Conservation (phyloP, 2,113 vertebrate genomes). For the Odocoileus hemionus region DNA sequence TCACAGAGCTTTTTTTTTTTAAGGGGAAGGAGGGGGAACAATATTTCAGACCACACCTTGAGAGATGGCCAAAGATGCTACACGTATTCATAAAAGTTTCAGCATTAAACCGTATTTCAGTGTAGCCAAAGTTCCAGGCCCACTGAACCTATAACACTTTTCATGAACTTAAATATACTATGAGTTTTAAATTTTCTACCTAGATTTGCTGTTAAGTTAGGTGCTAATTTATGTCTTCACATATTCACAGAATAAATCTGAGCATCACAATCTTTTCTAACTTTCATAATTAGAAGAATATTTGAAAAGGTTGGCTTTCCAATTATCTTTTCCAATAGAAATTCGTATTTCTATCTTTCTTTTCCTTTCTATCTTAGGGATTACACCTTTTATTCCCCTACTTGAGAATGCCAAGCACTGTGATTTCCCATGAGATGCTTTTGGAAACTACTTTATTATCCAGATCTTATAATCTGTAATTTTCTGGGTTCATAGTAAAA, state of each 20-base stretch:
- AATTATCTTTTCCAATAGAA: constrained; percentile 34
- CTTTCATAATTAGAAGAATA: constrained; percentile 16
- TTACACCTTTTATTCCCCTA: constrained; percentile 37
- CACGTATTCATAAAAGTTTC: constrained; percentile 23
- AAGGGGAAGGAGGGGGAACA: not conserved
- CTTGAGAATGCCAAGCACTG: constrained; percentile 39
- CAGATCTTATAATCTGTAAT: constrained; percentile 27
- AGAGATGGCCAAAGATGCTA: constrained; percentile 49
- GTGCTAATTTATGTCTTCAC: constrained; percentile 28
- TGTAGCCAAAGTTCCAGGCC: constrained; percentile 15
- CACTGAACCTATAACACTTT: constrained; percentile 2
- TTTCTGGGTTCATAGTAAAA: constrained; percentile 54
- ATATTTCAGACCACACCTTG: constrained; percentile 31
- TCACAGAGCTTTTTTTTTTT: constrained; percentile 4
- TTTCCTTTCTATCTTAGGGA: constrained; percentile 27
- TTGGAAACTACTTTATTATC: constrained; percentile 50
- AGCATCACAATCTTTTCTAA: constrained; percentile 10
- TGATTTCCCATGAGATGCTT: constrained; percentile 42
- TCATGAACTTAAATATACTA: not conserved
- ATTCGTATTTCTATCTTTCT: constrained; percentile 11
- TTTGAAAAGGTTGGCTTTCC: constrained; percentile 7
- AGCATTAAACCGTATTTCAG: constrained; percentile 19
- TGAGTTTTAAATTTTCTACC: constrained; percentile 1
- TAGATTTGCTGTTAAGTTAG: constrained; percentile 34
- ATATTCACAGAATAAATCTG: not conserved